phyloP scores from a whole-genome alignment of 2,797 vertebrate species.

The Neopelma chrysocephalum region DNA sequence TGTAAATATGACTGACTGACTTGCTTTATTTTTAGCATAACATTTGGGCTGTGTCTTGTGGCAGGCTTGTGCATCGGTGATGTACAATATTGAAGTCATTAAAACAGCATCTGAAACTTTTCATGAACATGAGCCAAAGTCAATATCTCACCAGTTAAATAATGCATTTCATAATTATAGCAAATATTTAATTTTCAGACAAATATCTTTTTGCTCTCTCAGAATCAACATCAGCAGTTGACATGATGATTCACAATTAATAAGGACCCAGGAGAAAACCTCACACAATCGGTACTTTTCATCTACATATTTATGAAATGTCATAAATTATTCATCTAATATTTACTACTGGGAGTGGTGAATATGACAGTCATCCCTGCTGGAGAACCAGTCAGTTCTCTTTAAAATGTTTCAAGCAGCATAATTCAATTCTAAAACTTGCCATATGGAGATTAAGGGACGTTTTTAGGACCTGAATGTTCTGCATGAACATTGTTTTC shows the following conservation, averaged over 20 bases:
- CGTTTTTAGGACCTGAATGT: slow-evolving; percentile 10
- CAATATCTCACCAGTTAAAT: not conserved
- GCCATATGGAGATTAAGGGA: not conserved
- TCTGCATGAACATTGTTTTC: slow-evolving; percentile 3
- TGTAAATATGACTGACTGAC: not conserved
- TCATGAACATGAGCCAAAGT: not conserved
- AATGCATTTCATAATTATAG: slow-evolving; percentile 39
- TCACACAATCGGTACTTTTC: slow-evolving; percentile 58
- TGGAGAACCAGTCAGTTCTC: not conserved
- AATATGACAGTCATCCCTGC: not conserved
- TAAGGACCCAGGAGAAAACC: slow-evolving; percentile 57
- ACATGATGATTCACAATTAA: slow-evolving; percentile 57
- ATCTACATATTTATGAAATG: slow-evolving; percentile 69
- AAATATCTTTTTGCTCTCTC: slow-evolving; percentile 17
- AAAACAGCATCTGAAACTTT: not conserved
- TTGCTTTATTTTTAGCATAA: slow-evolving; percentile 47
- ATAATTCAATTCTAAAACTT: not conserved
- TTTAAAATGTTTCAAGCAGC: not conserved
- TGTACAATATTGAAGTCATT: not conserved
- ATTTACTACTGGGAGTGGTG: slow-evolving; percentile 31
- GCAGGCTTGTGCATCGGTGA: not conserved
- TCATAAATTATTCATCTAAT: slow-evolving; percentile 58
- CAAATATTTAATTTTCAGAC: slow-evolving; percentile 57
- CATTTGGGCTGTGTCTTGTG: not conserved
- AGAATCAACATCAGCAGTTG: slow-evolving; percentile 26